A percentile compares a stretch with the other conserved stretches of the same genome.
Evolutionary conservation across 2,113 vertebrate genomes (phyloP).

Genomic region (Pteruthius melanotis): DNA sequence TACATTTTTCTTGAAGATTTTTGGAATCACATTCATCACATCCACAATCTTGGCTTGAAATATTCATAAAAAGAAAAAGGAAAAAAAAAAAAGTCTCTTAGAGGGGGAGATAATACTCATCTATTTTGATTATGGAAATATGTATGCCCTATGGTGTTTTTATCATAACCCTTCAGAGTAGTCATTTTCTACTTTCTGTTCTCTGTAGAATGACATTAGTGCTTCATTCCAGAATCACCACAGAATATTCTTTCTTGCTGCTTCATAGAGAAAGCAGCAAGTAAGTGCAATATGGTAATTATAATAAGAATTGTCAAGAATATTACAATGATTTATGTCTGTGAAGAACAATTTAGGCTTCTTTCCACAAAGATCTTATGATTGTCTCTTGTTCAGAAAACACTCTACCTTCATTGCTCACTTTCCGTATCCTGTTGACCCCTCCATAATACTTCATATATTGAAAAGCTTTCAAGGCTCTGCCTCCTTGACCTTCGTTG

Average conservation of each 20-base stretch:
- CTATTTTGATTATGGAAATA: neutral
- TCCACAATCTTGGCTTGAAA: neutral
- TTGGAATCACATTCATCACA: neutral
- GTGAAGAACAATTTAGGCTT: neutral
- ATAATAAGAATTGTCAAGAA: conserved; percentile 2
- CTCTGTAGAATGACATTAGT: neutral
- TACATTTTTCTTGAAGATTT: neutral
- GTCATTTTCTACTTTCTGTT: neutral
- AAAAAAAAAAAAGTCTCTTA: neutral
- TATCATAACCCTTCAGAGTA: neutral
- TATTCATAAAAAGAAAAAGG: neutral
- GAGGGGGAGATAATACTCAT: neutral
- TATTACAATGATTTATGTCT: neutral
- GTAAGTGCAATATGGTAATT: neutral
- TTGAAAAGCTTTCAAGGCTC: neutral
- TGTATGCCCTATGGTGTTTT: neutral
- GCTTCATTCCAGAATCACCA: neutral
- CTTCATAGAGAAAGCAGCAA: neutral
- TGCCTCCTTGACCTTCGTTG: neutral
- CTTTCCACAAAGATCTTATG: neutral
- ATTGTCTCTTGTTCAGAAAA: conserved; percentile 14
- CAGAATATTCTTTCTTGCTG: neutral
- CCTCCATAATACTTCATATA: neutral
- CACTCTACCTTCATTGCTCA: neutral
- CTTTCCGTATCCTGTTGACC: neutral